Percentiles rank a stretch among this genome's conserved stretches.
Conservation (phyloP, 2,797 vertebrate genomes). For the Microchirus variegatus region DNA sequence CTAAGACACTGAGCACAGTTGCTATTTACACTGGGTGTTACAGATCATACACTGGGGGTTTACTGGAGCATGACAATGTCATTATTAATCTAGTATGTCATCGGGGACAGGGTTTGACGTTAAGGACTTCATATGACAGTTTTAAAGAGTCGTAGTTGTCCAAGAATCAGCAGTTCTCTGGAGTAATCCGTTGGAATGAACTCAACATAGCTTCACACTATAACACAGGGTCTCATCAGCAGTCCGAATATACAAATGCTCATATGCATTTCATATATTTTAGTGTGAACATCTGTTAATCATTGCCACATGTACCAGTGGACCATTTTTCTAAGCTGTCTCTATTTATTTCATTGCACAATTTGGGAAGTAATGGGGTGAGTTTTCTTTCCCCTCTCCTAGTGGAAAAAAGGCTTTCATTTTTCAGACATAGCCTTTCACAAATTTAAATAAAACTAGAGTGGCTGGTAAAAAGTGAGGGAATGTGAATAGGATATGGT, state of each 20-base stretch:
- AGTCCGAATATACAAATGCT: constrained; percentile 37
- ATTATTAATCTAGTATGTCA: constrained; percentile 57
- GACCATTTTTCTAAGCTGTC: constrained; percentile 46
- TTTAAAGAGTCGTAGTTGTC: constrained; percentile 51
- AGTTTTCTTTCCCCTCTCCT: constrained; percentile 58
- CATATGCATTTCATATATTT: constrained; percentile 50
- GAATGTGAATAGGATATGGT: constrained; percentile 73
- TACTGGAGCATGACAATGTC: constrained; percentile 38
- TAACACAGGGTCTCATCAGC: constrained; percentile 29
- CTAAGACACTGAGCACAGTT: constrained; percentile 25
- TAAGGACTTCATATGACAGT: constrained; percentile 46
- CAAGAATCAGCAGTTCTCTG: constrained; percentile 36
- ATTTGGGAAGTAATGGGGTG: constrained; percentile 62
- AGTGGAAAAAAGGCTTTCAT: constrained; percentile 70
- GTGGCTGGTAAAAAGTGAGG: constrained; percentile 69
- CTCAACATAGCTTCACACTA: constrained; percentile 7
- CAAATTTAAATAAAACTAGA: constrained; percentile 74
- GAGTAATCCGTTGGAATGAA: constrained; percentile 29
- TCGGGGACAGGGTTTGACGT: constrained; percentile 54
- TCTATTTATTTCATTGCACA: constrained; percentile 65
- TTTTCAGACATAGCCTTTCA: constrained; percentile 61
- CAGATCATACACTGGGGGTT: constrained; percentile 47
- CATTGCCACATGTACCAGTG: constrained; percentile 64
- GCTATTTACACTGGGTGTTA: constrained; percentile 33
- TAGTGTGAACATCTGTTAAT: constrained; percentile 59